Conservation (phyloP, 2,888 invertebrate species). For the Spilosoma lubricipeda region DNA sequence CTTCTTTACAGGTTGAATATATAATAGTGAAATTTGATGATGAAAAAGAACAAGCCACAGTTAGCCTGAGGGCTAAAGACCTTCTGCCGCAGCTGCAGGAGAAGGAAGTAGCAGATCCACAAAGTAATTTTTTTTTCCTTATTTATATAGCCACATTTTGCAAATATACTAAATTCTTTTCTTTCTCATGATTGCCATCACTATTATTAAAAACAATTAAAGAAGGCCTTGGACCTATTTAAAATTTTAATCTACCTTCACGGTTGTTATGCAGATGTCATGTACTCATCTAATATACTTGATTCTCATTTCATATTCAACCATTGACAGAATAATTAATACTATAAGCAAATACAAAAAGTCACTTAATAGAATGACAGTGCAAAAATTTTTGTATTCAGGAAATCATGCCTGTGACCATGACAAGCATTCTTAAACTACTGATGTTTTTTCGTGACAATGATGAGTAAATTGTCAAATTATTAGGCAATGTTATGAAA, state of each 20-base stretch:
- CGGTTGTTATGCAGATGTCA: background rate
- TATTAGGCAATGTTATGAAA: background rate
- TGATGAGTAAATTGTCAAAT: background rate
- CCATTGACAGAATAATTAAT: background rate
- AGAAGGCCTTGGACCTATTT: background rate
- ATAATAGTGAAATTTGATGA: slow-evolving; percentile 98
- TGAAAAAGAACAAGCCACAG: slow-evolving; percentile 91
- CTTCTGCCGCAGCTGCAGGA: slow-evolving; percentile 92
- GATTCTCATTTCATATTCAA: background rate
- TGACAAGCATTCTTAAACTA: slow-evolving; percentile 33
- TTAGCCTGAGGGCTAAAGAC: slow-evolving; percentile 94
- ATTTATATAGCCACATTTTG: background rate
- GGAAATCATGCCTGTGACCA: slow-evolving; percentile 16
- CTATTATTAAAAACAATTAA: background rate
- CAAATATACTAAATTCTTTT: background rate
- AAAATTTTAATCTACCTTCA: background rate
- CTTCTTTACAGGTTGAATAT: slow-evolving; percentile 91
- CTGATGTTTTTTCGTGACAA: slow-evolving; percentile 8
- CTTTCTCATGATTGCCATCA: background rate
- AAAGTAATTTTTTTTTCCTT: slow-evolving; percentile 76
- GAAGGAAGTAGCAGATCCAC: slow-evolving; percentile 92
- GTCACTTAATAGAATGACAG: slow-evolving; percentile 27
- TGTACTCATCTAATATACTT: background rate
- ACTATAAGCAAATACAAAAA: slow-evolving; percentile 2
- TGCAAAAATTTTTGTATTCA: slow-evolving; percentile 16